A percentile compares a stretch with the other conserved stretches of the same genome.
Conservation (phyloP, 1,140 invertebrate species). For the Drosophila ananassae region DNA sequence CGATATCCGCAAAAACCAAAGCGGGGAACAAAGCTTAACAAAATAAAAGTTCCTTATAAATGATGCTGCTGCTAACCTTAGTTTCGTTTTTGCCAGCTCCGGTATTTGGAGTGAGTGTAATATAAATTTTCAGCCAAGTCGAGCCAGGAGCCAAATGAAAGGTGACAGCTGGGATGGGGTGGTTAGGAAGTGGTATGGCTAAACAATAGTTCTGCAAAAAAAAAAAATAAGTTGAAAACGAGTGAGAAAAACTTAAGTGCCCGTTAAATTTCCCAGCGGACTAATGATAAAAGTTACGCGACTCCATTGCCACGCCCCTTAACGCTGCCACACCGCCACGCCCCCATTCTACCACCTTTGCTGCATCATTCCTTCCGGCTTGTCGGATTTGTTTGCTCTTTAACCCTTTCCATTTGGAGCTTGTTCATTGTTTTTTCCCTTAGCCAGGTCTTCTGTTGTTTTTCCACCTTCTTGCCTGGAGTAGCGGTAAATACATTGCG, state of each 20-base stretch:
- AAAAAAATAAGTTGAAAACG: slow-evolving; percentile 74
- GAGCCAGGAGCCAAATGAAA: slow-evolving; percentile 57
- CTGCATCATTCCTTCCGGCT: slow-evolving; percentile 27
- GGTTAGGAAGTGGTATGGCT: slow-evolving; percentile 45
- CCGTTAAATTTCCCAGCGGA: slow-evolving; percentile 80
- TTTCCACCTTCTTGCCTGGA: slow-evolving; percentile 38
- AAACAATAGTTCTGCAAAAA: slow-evolving; percentile 70
- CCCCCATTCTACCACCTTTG: slow-evolving; percentile 33
- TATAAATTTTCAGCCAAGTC: slow-evolving; percentile 69
- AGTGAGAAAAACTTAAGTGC: slow-evolving; percentile 78
- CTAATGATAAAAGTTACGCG: slow-evolving; percentile 82
- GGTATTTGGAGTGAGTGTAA: slow-evolving; percentile 66
- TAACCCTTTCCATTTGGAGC: slow-evolving; percentile 54
- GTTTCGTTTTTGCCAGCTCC: slow-evolving; percentile 34
- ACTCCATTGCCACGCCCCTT: slow-evolving; percentile 28
- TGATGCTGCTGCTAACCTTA: slow-evolving; percentile 67
- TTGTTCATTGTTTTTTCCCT: slow-evolving; percentile 31
- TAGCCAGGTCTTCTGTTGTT: slow-evolving; percentile 22
- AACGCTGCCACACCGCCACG: slow-evolving; percentile 11
- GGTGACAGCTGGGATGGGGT: slow-evolving; percentile 61
- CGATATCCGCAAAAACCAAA: slow-evolving; percentile 64
- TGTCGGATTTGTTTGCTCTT: slow-evolving; percentile 55
- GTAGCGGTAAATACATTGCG: slow-evolving; percentile 78
- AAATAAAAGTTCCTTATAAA: slow-evolving; percentile 68
- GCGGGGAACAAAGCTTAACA: slow-evolving; percentile 28